Conservation (phyloP, 2,888 invertebrate species). For the Syritta pipiens region DNA sequence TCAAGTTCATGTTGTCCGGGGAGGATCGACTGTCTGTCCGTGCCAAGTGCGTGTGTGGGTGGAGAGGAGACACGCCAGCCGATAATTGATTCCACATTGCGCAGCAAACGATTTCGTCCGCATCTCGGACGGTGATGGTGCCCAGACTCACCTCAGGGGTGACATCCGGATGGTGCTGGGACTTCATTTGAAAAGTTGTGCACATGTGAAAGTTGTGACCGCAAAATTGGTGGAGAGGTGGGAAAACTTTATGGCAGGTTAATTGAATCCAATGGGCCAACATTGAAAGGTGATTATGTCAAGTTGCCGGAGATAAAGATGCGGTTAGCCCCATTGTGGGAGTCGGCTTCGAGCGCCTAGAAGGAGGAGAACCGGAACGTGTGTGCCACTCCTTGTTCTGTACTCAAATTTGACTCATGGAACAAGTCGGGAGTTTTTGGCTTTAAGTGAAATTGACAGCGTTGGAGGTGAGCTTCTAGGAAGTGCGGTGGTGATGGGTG, state of each 20-base stretch:
- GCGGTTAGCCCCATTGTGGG: constrained; percentile 24
- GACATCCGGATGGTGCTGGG: background rate
- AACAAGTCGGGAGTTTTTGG: constrained; percentile 2
- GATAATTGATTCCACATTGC: constrained; percentile 61
- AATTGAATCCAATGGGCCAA: constrained; percentile 63
- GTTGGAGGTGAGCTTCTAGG: background rate
- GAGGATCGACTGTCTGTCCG: background rate
- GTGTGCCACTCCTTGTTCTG: too few relatives aligned
- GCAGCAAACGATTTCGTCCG: constrained; percentile 33
- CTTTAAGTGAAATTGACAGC: constrained; percentile 4
- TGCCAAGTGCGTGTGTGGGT: constrained; percentile 26
- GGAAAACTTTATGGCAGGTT: constrained; percentile 59
- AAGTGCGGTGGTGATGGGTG: background rate
- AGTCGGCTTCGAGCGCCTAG: too few relatives aligned
- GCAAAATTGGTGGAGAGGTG: constrained; percentile 45
- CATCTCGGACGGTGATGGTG: constrained; percentile 15
- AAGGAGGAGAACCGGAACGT: too few relatives aligned
- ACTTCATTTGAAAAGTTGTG: constrained; percentile 6
- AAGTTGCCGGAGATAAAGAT: constrained; percentile 27
- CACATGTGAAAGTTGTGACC: constrained; percentile 61
- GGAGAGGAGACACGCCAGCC: constrained; percentile 4
- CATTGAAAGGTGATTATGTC: constrained; percentile 57
- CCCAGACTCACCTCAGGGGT: constrained; percentile 16
- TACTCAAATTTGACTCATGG: constrained; percentile 12
- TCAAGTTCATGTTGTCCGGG: constrained; percentile 62